These are phyloP conservation scores for Zoroaster sp. DNA, from an alignment of 53 echinoderm and acorn worm species.

Conservation along the genomic window DNA sequence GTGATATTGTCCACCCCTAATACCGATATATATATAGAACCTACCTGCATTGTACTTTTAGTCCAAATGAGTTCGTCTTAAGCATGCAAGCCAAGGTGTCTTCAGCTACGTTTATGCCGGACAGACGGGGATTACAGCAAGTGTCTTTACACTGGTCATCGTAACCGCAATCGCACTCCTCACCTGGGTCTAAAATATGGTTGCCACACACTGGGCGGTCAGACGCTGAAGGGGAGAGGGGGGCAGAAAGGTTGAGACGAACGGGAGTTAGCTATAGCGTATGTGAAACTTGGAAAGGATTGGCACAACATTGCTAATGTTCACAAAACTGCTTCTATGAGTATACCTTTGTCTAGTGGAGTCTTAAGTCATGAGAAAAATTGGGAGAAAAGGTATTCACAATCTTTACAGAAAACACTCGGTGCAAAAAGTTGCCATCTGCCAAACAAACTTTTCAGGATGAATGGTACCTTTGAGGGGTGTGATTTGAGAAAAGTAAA, in stretches of 20 bases:
- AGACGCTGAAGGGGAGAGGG: constrained; percentile 44
- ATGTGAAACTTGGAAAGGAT: too few relatives aligned
- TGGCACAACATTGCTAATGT: not conserved
- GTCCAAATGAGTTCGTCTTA: too few relatives aligned
- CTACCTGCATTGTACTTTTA: constrained; percentile 50
- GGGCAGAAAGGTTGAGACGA: not conserved
- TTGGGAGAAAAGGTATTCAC: too few relatives aligned
- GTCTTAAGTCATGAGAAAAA: too few relatives aligned
- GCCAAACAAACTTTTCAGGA: too few relatives aligned
- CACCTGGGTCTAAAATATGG: constrained; percentile 69
- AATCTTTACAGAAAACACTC: too few relatives aligned
- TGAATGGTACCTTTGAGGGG: too few relatives aligned
- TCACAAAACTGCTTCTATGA: not conserved
- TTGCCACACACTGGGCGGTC: constrained; percentile 87
- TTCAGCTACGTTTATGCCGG: not conserved
- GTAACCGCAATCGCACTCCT: constrained; percentile 91
- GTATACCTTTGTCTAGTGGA: not conserved
- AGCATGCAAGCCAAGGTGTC: constrained; percentile 46
- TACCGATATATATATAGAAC: too few relatives aligned
- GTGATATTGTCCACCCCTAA: too few relatives aligned
- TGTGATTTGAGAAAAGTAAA: too few relatives aligned
- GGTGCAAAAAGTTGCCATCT: too few relatives aligned
- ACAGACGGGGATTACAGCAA: constrained; percentile 59
- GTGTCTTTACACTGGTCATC: constrained; percentile 74
- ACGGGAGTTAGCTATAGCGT: too few relatives aligned